Evolutionary conservation across 2,113 vertebrate genomes (phyloP).

Genomic region (Motacilla alba): DNA sequence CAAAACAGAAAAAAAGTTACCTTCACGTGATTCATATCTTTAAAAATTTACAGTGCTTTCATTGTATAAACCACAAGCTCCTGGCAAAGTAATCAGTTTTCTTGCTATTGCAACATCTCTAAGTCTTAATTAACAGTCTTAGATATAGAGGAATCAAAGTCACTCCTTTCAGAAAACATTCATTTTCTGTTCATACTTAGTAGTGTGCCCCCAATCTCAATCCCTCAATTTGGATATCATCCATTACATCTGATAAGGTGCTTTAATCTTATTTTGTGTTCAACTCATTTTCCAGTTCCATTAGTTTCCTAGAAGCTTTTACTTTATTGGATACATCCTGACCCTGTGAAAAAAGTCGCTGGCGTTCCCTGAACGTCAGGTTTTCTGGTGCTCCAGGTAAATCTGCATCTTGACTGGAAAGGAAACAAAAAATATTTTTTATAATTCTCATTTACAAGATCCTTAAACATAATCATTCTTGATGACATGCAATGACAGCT

Average conservation of each 20-base stretch:
- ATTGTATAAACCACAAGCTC: constrained; percentile 76
- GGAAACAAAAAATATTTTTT: not conserved
- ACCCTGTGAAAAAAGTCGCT: constrained; percentile 97
- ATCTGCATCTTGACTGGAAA: constrained; percentile 84
- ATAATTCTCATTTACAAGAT: not conserved
- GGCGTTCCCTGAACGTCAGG: constrained; percentile 94
- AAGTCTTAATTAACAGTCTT: constrained; percentile 76
- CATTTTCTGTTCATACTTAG: constrained; percentile 33
- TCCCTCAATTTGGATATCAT: constrained; percentile 40
- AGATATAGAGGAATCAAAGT: constrained; percentile 67
- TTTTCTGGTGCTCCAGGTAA: constrained; percentile 87
- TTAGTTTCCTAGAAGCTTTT: constrained; percentile 94
- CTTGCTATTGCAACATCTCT: constrained; percentile 72
- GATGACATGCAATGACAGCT: not conserved
- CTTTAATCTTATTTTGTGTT: constrained; percentile 84
- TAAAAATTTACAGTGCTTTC: constrained; percentile 86
- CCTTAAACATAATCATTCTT: not conserved
- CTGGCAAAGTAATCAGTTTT: constrained; percentile 71
- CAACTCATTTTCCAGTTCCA: constrained; percentile 96
- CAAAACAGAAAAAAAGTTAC: constrained; percentile 63
- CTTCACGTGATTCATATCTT: constrained; percentile 75
- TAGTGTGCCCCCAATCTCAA: constrained; percentile 35
- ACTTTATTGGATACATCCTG: constrained; percentile 97
- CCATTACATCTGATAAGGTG: constrained; percentile 50
- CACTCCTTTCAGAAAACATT: constrained; percentile 49